Base-by-base conservation (phyloP, 2,797 vertebrate genomes). In the Hapalemur alaotrensis region DNA sequence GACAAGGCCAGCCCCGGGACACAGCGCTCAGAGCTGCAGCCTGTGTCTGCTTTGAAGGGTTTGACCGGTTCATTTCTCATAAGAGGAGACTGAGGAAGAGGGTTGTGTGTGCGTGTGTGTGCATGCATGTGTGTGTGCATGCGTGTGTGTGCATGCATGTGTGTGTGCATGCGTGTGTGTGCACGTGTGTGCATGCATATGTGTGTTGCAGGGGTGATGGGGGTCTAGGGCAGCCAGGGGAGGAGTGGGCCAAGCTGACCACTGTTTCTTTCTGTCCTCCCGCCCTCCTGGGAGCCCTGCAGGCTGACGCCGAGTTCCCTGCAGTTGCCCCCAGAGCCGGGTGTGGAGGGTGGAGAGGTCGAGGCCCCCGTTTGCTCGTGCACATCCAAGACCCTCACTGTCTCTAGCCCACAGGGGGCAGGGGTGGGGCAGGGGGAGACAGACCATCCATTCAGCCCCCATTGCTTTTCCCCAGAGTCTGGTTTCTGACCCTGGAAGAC, bases 201-300 rank as follows among this genome's bases (percentile, higher is more conserved):
- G 38, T 22, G 0, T n/a, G 17, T 5, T 15, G 50, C n/a, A n/a
- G 52, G 52, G 20, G 43, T 46, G 43, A 43, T 7, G 22, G 54
- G 8, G 22, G 22, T 3, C 8, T 3, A 1, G 25, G 41, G n/a
- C 41, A 41, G 15, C 20, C 30, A 48, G 87, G 28, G 48, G 59
- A 75, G 35, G n/a, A n/a, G 18, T 5, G 1, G 13, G 35, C 61
- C 25, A n/a, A 22, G 38, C 30, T 9, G 25, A 10, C 3, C 35
- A 5, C 30, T 15, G 20, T 69, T 50, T 43, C 73, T 69, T 50
- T 43, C 73, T 67, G 52, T 48, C 48, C 78, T 78, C 28, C 38
- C 95, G n/a, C 85, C 95, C 75, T 95, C 35, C 61, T 72, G 46
- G 88, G 92, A 70, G 32, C 94, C 83, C 92, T 86, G 89, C 10